These are phyloP conservation scores for Rhynchopsitta pachyrhyncha DNA, from an alignment of 2,113 vertebrate species.

Conservation along the genomic window DNA sequence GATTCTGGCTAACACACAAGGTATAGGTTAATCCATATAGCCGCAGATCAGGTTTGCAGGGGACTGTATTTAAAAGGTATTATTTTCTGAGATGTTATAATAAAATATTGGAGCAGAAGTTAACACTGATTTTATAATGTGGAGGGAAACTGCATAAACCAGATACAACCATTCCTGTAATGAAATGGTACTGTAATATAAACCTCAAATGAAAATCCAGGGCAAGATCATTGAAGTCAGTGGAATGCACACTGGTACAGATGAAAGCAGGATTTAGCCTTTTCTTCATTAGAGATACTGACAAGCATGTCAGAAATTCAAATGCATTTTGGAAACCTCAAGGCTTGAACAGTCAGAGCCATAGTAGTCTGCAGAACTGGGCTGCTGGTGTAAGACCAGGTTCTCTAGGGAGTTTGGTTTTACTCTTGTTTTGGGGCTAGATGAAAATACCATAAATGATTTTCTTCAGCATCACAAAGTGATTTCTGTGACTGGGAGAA, in stretches of 20 bases:
- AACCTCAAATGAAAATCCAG: background rate
- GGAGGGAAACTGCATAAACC: background rate
- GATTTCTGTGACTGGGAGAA: background rate
- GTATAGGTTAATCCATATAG: background rate
- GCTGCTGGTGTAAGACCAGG: background rate
- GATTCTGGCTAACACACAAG: constrained; percentile 1
- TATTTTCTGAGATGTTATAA: constrained; percentile 2
- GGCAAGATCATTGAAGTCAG: background rate
- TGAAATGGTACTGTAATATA: background rate
- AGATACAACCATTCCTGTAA: background rate
- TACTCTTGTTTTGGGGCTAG: background rate
- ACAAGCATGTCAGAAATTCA: background rate
- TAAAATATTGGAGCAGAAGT: background rate
- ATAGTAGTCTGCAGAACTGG: background rate
- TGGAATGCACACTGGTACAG: background rate
- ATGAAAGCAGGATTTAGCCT: background rate
- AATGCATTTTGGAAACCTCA: background rate
- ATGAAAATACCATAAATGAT: background rate
- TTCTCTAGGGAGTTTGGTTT: background rate
- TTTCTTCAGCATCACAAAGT: background rate
- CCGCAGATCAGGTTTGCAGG: background rate
- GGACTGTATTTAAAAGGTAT: background rate
- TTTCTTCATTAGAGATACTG: background rate
- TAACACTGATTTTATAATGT: constrained; percentile 28
- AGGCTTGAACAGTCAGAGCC: background rate